Evolutionary conservation across 2,888 invertebrate genomes (phyloP).

Genomic region (Lepidochrysops patricia): DNA sequence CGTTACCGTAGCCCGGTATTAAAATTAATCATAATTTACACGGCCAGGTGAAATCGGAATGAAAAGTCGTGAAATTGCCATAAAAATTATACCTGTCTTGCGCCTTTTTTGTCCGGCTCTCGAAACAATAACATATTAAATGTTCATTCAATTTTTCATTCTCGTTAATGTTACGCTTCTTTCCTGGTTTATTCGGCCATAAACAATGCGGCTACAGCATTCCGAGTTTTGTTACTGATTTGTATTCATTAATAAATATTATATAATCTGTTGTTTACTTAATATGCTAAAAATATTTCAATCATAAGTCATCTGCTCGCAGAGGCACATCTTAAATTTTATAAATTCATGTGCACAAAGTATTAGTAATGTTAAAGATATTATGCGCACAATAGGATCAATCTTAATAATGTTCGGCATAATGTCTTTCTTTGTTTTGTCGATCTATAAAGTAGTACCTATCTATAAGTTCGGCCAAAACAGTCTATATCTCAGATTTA

Average conservation of each 20-base stretch:
- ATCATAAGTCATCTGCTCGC: constrained; percentile 29
- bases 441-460: too few relatives aligned
- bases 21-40: constrained; percentile 71
- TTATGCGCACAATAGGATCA: background rate
- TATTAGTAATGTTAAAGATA: constrained; percentile 12
- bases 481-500: too few relatives aligned
- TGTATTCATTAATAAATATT: background rate
- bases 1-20: constrained; percentile 62
- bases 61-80: constrained; percentile 60
- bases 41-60: constrained; percentile 54
- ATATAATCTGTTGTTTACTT: background rate
- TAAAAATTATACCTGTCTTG: constrained; percentile 58
- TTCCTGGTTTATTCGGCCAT: constrained; percentile 32
- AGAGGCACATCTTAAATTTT: background rate
- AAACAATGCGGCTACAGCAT: constrained; percentile 35
- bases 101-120: constrained; percentile 30
- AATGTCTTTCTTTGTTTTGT: too few relatives aligned
- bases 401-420: too few relatives aligned
- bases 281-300: too few relatives aligned
- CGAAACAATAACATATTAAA: constrained; percentile 56
- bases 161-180: constrained; percentile 40
- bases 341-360: background rate
- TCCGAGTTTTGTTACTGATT: constrained; percentile 18
- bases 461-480: too few relatives aligned
- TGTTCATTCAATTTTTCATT: constrained; percentile 54